phyloP scores from a whole-genome alignment of 92 coral and sea anemone species.

The Porites divaricata region DNA sequence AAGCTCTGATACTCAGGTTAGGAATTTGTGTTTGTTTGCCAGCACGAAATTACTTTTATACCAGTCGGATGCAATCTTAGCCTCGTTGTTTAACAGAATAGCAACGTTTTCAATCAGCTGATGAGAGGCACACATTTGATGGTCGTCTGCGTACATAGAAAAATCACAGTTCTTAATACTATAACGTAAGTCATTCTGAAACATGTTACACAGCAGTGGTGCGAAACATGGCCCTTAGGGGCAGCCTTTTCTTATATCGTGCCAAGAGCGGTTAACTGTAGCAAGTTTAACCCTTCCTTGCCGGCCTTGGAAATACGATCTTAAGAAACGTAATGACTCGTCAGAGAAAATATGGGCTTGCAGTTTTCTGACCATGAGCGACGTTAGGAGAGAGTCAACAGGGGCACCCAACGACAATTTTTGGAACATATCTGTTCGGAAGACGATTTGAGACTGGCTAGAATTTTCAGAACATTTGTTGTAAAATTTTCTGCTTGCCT shows the following conservation, averaged over 20 bases:
- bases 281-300: conserved; percentile 11
- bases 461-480: too few species aligned
- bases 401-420: too few species aligned
- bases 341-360: conserved; percentile 36
- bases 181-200: neutral
- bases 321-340: conserved; percentile 1
- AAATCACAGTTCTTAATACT: conserved; percentile 16
- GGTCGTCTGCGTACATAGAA: conserved; percentile 48
- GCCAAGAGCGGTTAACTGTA: conserved; percentile 26
- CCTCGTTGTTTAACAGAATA: conserved; percentile 22
- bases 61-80: conserved; percentile 26
- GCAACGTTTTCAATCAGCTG: conserved; percentile 6
- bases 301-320: conserved; percentile 27
- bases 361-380: conserved; percentile 19
- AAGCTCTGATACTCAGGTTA: too few species aligned
- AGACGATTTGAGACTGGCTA: too few species aligned
- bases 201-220: too few species aligned
- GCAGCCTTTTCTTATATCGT: neutral
- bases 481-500: too few species aligned
- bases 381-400: conserved; percentile 18
- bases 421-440: too few species aligned
- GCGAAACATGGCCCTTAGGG: too few species aligned
- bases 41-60: conserved; percentile 25
- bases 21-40: conserved; percentile 29
- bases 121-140: neutral